These are phyloP conservation scores for Masnerella sp. DNA, from an alignment of 2,888 invertebrate species.

Conservation along the genomic window DNA sequence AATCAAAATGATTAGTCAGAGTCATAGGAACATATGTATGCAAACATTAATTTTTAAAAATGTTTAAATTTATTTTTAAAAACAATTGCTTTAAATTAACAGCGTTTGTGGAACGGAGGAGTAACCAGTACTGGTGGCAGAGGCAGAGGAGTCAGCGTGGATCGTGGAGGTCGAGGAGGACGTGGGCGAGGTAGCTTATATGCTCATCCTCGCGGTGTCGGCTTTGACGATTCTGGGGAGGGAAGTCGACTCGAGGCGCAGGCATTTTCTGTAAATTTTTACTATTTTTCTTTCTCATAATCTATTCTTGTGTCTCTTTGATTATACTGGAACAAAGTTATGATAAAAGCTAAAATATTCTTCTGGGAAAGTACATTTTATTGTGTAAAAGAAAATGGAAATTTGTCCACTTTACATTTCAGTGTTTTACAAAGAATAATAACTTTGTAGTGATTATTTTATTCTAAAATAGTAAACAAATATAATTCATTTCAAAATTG, in stretches of 20 bases:
- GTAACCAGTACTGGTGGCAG: slow-evolving; percentile 79
- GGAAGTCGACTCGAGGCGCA: slow-evolving; percentile 73
- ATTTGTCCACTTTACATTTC: too few relatives aligned
- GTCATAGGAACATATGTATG: too few relatives aligned
- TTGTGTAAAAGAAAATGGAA: too few relatives aligned
- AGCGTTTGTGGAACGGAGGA: slow-evolving; percentile 70
- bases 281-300: neutral
- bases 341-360: too few relatives aligned
- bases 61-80: too few relatives aligned
- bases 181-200: slow-evolving; percentile 76
- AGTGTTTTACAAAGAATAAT: too few relatives aligned
- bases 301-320: neutral
- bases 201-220: slow-evolving; percentile 76
- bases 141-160: slow-evolving; percentile 76
- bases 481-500: too few relatives aligned
- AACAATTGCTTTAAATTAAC: slow-evolving; percentile 56
- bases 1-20: too few relatives aligned
- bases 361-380: too few relatives aligned
- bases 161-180: slow-evolving; percentile 76
- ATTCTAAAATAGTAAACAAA: too few relatives aligned
- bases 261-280: slow-evolving; percentile 71
- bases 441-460: too few relatives aligned
- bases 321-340: neutral
- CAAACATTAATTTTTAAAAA: neutral
- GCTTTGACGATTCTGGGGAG: slow-evolving; percentile 78